Percentiles rank a stretch among this genome's conserved stretches.
Evolutionary conservation across 2,888 invertebrate species (phyloP).

Genomic region (Trissolcus brochymenae): DNA sequence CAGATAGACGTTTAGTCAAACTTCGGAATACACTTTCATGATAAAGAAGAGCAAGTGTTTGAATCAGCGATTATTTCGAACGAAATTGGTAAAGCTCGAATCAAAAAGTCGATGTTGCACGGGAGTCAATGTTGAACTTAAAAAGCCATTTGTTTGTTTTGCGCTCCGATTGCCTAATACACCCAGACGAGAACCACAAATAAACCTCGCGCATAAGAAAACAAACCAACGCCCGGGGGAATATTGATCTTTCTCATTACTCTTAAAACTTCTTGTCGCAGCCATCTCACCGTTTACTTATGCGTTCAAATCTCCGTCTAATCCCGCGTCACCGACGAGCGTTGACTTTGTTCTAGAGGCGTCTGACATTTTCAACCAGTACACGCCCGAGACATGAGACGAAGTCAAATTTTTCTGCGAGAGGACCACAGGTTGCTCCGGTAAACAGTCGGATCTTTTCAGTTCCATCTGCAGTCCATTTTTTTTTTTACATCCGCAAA

Average conservation of each 20-base stretch:
- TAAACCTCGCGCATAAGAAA: constrained; percentile 1
- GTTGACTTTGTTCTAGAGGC: no score
- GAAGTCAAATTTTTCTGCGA: constrained; percentile 9
- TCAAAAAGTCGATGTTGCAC: no score
- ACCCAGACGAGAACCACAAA: neutral
- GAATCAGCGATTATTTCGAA: no score
- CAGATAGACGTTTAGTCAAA: no score
- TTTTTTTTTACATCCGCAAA: constrained; percentile 7
- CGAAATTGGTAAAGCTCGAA: no score
- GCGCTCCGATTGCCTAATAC: neutral
- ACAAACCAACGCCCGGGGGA: constrained; percentile 8
- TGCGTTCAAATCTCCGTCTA: constrained; percentile 7
- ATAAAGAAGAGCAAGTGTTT: no score
- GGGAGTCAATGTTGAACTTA: no score
- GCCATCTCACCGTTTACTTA: constrained; percentile 9
- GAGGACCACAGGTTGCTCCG: constrained; percentile 1
- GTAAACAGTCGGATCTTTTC: no score
- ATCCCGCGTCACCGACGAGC: constrained; percentile 3
- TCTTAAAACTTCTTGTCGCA: constrained; percentile 15
- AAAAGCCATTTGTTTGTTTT: no score
- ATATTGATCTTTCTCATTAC: constrained; percentile 33
- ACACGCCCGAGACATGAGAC: constrained; percentile 28
- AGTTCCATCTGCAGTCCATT: constrained; percentile 11
- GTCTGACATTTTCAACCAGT: no score
- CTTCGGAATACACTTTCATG: no score